Conservation (phyloP, 2,797 vertebrate genomes). For the Acipenser transmontanus region DNA sequence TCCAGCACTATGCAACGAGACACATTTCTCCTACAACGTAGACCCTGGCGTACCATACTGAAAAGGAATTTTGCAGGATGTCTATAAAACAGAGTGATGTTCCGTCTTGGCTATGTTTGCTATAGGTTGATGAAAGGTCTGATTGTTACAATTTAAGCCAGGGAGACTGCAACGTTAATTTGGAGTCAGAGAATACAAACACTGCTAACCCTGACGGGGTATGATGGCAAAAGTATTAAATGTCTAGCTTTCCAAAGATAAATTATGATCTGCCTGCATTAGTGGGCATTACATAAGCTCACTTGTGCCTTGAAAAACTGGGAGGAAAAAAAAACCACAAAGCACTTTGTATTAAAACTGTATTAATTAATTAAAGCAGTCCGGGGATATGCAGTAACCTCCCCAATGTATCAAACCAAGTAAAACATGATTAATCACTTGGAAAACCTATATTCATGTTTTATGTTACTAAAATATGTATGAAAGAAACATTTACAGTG, state of each 20-base stretch:
- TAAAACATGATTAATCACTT: too few species aligned
- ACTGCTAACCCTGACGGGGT: conserved; percentile 26
- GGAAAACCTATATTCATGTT: too few species aligned
- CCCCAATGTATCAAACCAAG: neutral
- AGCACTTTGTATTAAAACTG: neutral
- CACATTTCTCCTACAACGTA: conserved; percentile 25
- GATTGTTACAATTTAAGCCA: conserved; percentile 37
- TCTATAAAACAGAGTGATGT: conserved; percentile 31
- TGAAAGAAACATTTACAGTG: too few species aligned
- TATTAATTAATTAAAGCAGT: neutral
- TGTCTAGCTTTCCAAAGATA: conserved; percentile 11
- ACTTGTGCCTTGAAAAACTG: neutral
- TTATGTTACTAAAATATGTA: too few species aligned
- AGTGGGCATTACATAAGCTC: neutral
- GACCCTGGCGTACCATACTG: conserved; percentile 27
- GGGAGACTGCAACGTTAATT: conserved; percentile 29
- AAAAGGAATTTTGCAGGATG: conserved; percentile 49
- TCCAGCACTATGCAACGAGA: conserved; percentile 9
- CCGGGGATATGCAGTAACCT: neutral
- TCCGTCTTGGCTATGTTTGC: conserved; percentile 32
- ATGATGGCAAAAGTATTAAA: conserved; percentile 19
- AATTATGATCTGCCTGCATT: neutral
- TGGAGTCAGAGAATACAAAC: conserved; percentile 35
- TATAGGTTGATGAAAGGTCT: conserved; percentile 40
- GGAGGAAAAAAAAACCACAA: neutral